A percentile compares a stretch with the other conserved stretches of the same genome.
Conservation (phyloP, 37 sponge, comb jelly and placozoan genomes). For the Eunapius fragilis region DNA sequence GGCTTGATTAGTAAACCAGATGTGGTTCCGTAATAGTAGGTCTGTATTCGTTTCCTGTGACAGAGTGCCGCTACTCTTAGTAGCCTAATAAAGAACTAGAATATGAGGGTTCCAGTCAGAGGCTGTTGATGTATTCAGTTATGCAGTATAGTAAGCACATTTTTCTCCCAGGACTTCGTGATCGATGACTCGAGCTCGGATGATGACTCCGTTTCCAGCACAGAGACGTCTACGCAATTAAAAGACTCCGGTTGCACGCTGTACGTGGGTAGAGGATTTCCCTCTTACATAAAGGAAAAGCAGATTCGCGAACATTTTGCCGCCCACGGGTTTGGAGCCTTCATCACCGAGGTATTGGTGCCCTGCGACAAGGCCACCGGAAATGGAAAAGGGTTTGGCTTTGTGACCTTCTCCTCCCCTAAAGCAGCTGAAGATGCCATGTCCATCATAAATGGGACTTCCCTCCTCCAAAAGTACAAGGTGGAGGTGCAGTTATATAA, state of each 20-base stretch:
- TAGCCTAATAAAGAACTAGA: too few relatives aligned
- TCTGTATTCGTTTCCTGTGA: too few relatives aligned
- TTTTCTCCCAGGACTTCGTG: not conserved
- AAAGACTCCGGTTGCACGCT: not conserved
- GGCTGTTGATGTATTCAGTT: too few relatives aligned
- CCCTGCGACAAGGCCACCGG: slow-evolving; percentile 3
- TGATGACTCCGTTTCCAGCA: not conserved
- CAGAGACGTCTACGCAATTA: not conserved
- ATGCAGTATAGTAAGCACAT: too few relatives aligned
- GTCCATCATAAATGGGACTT: not conserved
- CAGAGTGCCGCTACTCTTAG: too few relatives aligned
- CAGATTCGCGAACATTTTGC: not conserved
- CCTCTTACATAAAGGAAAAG: too few relatives aligned
- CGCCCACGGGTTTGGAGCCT: not conserved
- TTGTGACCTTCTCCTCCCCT: slow-evolving; percentile 18
- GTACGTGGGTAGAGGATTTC: not conserved
- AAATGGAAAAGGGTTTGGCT: slow-evolving; percentile 27
- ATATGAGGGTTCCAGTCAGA: too few relatives aligned
- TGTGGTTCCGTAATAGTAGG: too few relatives aligned
- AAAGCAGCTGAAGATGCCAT: slow-evolving; percentile 30
- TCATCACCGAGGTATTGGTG: slow-evolving; percentile 5
- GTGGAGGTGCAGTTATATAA: not conserved
- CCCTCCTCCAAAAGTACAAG: not conserved
- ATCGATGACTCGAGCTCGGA: not conserved
- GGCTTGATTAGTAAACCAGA: too few relatives aligned